Conservation (phyloP, 2,888 invertebrate species). For the Hoplodrina ambigua region DNA sequence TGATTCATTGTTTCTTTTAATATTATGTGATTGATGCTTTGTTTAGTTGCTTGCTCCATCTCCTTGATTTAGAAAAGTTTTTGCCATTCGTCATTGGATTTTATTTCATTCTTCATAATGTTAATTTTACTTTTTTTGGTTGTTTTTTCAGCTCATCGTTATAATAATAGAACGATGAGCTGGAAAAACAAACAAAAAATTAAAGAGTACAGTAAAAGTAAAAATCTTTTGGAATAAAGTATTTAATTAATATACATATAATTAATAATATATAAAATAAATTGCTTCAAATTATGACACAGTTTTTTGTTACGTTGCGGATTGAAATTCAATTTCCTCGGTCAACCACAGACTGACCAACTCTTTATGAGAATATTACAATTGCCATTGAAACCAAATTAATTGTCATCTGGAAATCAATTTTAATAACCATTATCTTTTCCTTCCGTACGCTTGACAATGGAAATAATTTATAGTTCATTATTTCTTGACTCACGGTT, state of each 20-base stretch:
- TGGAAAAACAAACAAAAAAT: no score
- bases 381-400: conserved; percentile 49
- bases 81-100: not conserved
- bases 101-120: not conserved
- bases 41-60: not conserved
- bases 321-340: conserved; percentile 36
- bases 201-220: no score
- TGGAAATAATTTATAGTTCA: conserved; percentile 47
- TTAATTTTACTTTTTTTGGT: not conserved
- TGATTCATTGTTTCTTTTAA: not conserved
- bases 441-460: conserved; percentile 54
- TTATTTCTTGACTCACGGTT: conserved; percentile 38
- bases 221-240: no score
- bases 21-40: conserved; percentile 2
- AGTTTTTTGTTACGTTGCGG: not conserved
- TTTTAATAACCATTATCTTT: conserved; percentile 41
- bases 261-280: no score
- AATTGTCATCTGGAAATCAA: conserved; percentile 35
- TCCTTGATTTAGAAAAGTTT: not conserved
- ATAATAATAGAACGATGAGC: no score
- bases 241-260: no score
- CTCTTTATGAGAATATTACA: conserved; percentile 20
- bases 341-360: conserved; percentile 10
- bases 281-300: not conserved
- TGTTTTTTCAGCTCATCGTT: not conserved